phyloP scores from a whole-genome alignment of 2,113 vertebrate species.

The Dipodomys stephensi region DNA sequence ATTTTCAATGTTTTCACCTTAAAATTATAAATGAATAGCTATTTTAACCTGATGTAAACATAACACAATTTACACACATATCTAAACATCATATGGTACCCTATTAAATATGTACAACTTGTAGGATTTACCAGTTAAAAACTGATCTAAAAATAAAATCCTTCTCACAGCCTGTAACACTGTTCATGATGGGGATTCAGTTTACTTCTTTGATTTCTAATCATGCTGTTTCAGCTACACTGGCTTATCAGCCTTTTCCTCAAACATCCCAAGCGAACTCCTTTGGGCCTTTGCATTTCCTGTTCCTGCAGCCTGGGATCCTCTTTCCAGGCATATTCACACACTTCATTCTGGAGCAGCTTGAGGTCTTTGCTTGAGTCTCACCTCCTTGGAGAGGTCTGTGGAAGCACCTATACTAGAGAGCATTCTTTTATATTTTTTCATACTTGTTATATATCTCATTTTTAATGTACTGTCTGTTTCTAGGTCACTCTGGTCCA shows the following conservation, averaged over 20 bases:
- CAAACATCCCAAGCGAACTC: not conserved
- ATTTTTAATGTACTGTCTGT: not conserved
- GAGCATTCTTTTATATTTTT: not conserved
- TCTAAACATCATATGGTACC: not conserved
- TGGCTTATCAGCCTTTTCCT: not conserved
- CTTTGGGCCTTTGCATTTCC: not conserved
- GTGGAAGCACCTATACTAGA: not conserved
- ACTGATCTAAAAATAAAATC: not conserved
- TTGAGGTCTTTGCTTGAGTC: slow-evolving; percentile 43
- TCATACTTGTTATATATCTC: not conserved
- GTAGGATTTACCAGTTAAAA: not conserved
- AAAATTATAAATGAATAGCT: not conserved
- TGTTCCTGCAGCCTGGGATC: not conserved
- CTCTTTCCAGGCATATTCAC: not conserved
- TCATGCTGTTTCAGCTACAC: not conserved
- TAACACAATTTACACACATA: not conserved
- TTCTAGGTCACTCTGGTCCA: slow-evolving; percentile 1
- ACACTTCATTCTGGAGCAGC: not conserved
- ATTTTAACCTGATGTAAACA: not conserved
- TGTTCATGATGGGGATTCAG: not conserved
- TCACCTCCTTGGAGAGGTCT: slow-evolving; percentile 21
- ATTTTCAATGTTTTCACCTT: not conserved
- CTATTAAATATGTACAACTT: not conserved
- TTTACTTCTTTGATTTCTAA: slow-evolving; percentile 8
- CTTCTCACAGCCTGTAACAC: not conserved